Percentiles rank a stretch among this genome's conserved stretches.
These are phyloP conservation scores for Platysternon megacephalum DNA, from an alignment of 2,113 vertebrate genomes.

Conservation along the genomic window DNA sequence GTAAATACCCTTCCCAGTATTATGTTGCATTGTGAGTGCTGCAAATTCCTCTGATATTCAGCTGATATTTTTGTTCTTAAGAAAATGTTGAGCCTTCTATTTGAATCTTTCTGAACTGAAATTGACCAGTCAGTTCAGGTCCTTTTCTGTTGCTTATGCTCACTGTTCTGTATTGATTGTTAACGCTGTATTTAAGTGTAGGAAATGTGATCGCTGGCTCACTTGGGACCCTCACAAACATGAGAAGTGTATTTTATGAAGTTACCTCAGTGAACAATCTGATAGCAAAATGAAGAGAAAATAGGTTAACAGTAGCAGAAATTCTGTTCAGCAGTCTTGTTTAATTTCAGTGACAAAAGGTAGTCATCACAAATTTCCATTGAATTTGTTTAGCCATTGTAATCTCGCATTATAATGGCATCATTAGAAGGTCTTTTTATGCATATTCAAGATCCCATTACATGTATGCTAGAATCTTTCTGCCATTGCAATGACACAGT, in stretches of 20 bases:
- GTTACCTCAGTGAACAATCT: background rate
- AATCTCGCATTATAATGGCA: conserved; percentile 46
- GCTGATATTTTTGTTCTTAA: no score
- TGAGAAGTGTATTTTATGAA: background rate
- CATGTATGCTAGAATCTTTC: conserved; percentile 46
- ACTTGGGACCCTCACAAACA: fast-evolving
- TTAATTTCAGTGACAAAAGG: conserved; percentile 35
- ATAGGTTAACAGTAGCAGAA: background rate
- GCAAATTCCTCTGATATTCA: background rate
- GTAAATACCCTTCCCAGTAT: background rate
- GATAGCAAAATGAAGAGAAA: background rate
- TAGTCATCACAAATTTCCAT: conserved; percentile 12
- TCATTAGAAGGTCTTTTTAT: conserved; percentile 67
- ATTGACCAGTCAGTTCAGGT: background rate
- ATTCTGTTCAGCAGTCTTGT: conserved; percentile 30
- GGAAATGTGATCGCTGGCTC: background rate
- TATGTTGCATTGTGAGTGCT: no score
- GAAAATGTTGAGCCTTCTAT: no score
- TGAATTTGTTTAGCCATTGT: conserved; percentile 45
- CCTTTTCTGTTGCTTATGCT: background rate
- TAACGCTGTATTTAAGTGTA: fast-evolving
- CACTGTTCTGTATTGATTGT: background rate
- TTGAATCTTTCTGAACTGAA: background rate
- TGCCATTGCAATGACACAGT: background rate
- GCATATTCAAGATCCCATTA: conserved; percentile 54